phyloP scores from a whole-genome alignment of 2,888 invertebrate genomes.

The Ptychoptera contaminata region DNA sequence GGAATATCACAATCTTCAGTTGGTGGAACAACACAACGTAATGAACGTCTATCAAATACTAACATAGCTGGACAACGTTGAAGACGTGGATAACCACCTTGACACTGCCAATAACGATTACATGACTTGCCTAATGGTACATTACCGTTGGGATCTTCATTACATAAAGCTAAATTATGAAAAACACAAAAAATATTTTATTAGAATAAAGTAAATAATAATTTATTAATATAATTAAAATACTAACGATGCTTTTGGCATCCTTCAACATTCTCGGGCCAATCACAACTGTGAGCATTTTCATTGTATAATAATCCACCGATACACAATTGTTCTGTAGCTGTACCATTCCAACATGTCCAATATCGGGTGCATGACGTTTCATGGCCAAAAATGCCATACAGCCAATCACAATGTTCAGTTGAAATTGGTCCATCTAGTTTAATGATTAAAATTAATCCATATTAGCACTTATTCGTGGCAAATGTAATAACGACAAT shows the following conservation, averaged over 20 bases:
- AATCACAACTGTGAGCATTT: constrained; percentile 79
- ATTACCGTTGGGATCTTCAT: constrained; percentile 81
- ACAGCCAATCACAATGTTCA: constrained; percentile 84
- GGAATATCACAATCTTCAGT: constrained; percentile 81
- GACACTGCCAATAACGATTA: constrained; percentile 89
- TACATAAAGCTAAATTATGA: constrained; percentile 65
- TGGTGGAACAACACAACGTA: constrained; percentile 76
- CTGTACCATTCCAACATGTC: constrained; percentile 92
- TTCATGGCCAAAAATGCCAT: constrained; percentile 87
- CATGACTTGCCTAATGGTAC: constrained; percentile 83
- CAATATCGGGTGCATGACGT: constrained; percentile 85
- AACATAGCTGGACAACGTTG: constrained; percentile 83
- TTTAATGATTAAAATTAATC: constrained; percentile 7
- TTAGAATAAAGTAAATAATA: neutral
- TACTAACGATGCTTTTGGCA: constrained; percentile 88
- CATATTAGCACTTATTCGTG: neutral
- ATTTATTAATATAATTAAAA: neutral
- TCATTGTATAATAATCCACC: constrained; percentile 84
- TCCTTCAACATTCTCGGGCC: constrained; percentile 86
- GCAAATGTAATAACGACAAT: neutral
- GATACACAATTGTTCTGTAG: constrained; percentile 82
- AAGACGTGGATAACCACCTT: constrained; percentile 81
- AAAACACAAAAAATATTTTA: constrained; percentile 1
- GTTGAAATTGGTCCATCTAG: constrained; percentile 66
- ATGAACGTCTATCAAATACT: constrained; percentile 67